Evolutionary conservation across 2,888 invertebrate genomes (phyloP).

Genomic region (Eugnorisma glareosa): DNA sequence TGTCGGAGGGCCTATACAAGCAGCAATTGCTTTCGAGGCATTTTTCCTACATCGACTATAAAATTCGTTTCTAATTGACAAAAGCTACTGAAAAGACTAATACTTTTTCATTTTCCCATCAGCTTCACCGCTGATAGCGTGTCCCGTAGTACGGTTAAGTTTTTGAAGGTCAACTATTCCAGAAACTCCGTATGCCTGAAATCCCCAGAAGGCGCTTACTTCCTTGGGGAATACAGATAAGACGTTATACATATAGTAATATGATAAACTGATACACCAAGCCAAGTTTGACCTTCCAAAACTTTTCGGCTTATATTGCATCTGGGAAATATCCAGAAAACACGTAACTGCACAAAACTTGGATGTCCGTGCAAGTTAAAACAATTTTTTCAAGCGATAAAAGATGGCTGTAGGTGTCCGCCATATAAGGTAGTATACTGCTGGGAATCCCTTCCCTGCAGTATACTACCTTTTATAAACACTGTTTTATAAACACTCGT

Average conservation of each 20-base stretch:
- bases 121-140: neutral
- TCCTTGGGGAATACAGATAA: neutral
- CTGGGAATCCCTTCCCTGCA: too few relatives aligned
- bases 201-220: neutral
- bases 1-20: neutral
- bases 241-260: neutral
- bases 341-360: constrained; percentile 18
- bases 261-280: neutral
- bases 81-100: neutral
- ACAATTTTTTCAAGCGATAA: constrained; percentile 23
- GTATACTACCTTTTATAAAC: too few relatives aligned
- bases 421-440: neutral
- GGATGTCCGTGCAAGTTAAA: constrained; percentile 12
- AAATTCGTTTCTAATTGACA: neutral
- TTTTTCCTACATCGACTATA: neutral
- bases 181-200: neutral
- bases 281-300: constrained; percentile 11
- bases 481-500: neutral
- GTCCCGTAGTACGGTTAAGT: neutral
- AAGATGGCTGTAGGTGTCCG: neutral
- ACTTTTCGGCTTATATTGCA: constrained; percentile 15
- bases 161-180: neutral
- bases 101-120: neutral
- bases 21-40: too few relatives aligned
- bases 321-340: constrained; percentile 33